A percentile compares a stretch with the other conserved stretches of the same genome.
phyloP scores from a whole-genome alignment of 2,888 invertebrate species.

The Hylaea fasciaria region DNA sequence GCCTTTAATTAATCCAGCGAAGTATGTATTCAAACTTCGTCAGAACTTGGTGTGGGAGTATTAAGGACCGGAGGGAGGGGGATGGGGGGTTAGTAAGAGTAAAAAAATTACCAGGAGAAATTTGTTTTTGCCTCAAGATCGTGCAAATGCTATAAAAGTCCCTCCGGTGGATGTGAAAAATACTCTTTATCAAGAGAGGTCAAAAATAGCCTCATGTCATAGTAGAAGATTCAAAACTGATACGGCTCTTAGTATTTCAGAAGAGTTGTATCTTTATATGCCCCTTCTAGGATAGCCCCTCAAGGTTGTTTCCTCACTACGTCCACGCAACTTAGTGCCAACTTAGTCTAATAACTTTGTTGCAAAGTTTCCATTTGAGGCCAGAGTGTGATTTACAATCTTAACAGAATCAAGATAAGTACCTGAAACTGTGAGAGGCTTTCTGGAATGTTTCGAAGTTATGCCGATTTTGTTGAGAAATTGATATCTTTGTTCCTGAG shows the following conservation, averaged over 20 bases:
- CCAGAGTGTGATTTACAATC: slow-evolving; percentile 49
- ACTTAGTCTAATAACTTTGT: slow-evolving; percentile 42
- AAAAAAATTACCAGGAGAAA: no score
- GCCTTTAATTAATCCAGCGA: slow-evolving; percentile 55
- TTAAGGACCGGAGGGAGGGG: slow-evolving; percentile 3
- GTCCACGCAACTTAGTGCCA: slow-evolving; percentile 4
- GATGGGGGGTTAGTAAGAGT: background rate
- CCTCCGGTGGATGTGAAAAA: no score
- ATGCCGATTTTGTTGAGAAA: slow-evolving; percentile 25
- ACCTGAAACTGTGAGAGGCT: slow-evolving; percentile 29
- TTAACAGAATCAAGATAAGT: slow-evolving; percentile 39
- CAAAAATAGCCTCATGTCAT: no score
- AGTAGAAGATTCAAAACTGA: no score
- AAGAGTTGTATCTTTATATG: no score
- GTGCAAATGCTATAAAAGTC: no score
- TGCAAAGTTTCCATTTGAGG: slow-evolving; percentile 44
- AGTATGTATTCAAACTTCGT: slow-evolving; percentile 43
- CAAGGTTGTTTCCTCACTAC: slow-evolving; percentile 15
- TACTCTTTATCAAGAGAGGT: no score
- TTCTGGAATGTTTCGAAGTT: slow-evolving; percentile 25
- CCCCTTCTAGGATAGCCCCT: no score
- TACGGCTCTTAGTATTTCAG: no score
- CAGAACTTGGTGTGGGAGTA: slow-evolving; percentile 25
- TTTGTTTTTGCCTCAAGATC: no score
- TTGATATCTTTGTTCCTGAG: slow-evolving; percentile 28